Evolutionary conservation across 2,113 vertebrate species (phyloP).

Genomic region (Megaceryle torquata): DNA sequence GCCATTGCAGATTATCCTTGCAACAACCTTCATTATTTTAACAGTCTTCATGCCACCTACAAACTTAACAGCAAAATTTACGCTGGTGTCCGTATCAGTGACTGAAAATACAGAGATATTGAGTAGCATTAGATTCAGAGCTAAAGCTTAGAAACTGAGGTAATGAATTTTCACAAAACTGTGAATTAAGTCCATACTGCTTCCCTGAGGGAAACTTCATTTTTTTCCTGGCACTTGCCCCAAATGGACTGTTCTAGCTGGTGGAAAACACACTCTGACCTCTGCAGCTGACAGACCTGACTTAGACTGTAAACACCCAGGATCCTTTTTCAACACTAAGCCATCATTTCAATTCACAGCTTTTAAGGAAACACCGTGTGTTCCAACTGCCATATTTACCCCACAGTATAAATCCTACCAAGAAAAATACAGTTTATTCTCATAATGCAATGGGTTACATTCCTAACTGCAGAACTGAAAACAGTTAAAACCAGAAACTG

Average conservation of each 20-base stretch:
- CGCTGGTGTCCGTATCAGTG: neutral
- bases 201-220: neutral
- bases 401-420: conserved; percentile 14
- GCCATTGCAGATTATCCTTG: neutral
- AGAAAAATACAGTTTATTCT: conserved; percentile 16
- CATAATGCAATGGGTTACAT: neutral
- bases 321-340: conserved; percentile 9
- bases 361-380: conserved; percentile 53
- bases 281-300: conserved; percentile 19
- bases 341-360: conserved; percentile 35
- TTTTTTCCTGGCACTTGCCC: neutral
- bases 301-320: neutral
- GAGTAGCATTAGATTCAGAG: neutral
- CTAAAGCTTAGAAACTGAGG: neutral
- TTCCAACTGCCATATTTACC: conserved; percentile 20
- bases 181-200: neutral
- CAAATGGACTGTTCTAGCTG: neutral
- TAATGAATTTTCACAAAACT: neutral
- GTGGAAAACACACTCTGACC: neutral
- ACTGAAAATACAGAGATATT: neutral
- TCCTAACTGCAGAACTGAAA: conserved; percentile 15
- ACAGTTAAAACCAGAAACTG: neutral
- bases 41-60: neutral
- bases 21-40: neutral
- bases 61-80: neutral